Conservation (phyloP, 2,797 vertebrate genomes). For the Ammospiza maritima region DNA sequence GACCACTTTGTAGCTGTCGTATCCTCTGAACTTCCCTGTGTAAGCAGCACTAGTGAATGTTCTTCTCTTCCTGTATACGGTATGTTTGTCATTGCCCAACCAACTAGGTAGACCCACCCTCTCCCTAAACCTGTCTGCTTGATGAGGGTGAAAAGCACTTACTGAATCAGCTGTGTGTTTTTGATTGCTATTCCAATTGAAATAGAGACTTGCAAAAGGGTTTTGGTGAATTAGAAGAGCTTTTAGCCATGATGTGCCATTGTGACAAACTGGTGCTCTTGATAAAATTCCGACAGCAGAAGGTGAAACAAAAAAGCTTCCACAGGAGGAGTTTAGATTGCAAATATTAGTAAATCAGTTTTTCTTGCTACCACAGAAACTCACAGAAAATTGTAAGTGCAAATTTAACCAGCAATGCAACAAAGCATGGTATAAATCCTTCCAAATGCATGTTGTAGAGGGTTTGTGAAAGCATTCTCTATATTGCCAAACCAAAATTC, state of each 20-base stretch:
- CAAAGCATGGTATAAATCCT: neutral
- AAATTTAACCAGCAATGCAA: neutral
- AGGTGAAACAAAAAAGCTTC: neutral
- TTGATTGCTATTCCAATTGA: neutral
- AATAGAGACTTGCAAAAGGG: neutral
- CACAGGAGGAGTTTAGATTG: neutral
- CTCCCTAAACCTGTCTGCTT: neutral
- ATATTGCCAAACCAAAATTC: constrained; percentile 3
- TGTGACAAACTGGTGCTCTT: neutral
- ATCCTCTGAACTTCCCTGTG: neutral
- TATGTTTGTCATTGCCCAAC: neutral
- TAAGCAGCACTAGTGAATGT: neutral
- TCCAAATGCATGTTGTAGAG: neutral
- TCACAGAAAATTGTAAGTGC: neutral
- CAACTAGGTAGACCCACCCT: neutral
- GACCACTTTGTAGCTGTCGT: neutral
- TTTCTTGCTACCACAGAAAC: neutral
- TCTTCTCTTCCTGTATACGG: neutral
- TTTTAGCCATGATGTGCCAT: neutral
- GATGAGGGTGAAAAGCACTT: neutral
- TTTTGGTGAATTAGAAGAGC: neutral
- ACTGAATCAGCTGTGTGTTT: neutral
- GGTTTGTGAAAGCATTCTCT: neutral
- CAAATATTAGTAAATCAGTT: neutral
- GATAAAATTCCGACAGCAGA: neutral